These are phyloP conservation scores for Eristalis pertinax DNA, from an alignment of 2,888 invertebrate species.

Conservation along the genomic window DNA sequence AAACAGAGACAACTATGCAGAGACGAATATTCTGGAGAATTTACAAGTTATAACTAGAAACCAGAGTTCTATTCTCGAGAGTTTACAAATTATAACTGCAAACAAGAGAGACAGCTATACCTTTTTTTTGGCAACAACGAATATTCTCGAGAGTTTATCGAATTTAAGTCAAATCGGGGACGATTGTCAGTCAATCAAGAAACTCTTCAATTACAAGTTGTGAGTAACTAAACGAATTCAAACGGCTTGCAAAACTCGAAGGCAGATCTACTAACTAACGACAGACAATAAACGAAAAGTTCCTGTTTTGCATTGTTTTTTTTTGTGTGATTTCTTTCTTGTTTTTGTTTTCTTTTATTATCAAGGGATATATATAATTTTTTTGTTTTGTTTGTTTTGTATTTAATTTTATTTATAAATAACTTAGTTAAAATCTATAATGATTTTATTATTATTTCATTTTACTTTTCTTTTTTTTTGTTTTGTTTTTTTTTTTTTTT, in stretches of 20 bases:
- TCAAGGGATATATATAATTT: conserved; percentile 69
- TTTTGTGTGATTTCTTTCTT: conserved; percentile 49
- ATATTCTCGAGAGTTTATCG: no score
- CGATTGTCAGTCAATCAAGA: background rate
- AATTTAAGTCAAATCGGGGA: no score
- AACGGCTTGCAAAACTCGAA: background rate
- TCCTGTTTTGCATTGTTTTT: conserved; percentile 47
- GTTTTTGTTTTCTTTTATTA: conserved; percentile 55
- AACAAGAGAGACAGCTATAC: no score
- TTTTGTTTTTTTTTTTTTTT: no score
- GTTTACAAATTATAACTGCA: no score
- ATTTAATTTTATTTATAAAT: conserved; percentile 81
- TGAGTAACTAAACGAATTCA: background rate
- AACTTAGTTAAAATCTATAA: conserved; percentile 80
- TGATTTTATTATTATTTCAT: conserved; percentile 75
- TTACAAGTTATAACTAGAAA: no score
- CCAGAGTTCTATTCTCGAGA: no score
- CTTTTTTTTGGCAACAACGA: no score
- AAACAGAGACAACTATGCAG: no score
- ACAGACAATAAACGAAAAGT: conserved; percentile 41
- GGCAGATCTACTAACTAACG: background rate
- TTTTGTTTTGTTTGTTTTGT: conserved; percentile 75
- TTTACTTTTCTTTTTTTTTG: conserved; percentile 67
- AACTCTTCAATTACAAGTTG: background rate
- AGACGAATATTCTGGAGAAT: no score